A percentile compares a stretch with the other conserved stretches of the same genome.
These are phyloP conservation scores for Otolemur crassicaudatus DNA, from an alignment of 2,797 vertebrate genomes.

Conservation along the genomic window DNA sequence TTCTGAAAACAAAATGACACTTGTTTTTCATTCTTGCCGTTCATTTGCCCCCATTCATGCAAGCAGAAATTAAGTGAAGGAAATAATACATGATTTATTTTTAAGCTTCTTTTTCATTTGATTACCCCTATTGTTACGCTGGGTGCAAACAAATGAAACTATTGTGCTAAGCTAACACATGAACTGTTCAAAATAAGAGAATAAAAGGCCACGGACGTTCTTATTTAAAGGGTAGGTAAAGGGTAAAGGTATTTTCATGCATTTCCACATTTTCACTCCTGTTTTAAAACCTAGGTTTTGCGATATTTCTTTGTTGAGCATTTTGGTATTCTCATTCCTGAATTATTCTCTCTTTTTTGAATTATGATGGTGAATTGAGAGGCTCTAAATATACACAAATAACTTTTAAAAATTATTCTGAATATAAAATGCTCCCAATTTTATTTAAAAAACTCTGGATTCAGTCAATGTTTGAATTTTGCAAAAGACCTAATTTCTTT, in stretches of 20 bases:
- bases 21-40: slow-evolving; percentile 43
- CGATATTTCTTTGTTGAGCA: slow-evolving; percentile 20
- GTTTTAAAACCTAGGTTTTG: slow-evolving; percentile 38
- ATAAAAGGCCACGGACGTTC: background rate
- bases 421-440: slow-evolving; percentile 35
- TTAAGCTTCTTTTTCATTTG: slow-evolving; percentile 83
- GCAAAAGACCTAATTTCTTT: slow-evolving; percentile 35
- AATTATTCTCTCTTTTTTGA: slow-evolving; percentile 43
- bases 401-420: slow-evolving; percentile 33
- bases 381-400: slow-evolving; percentile 43
- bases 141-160: slow-evolving; percentile 71
- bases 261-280: background rate
- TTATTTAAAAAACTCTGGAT: slow-evolving; percentile 48
- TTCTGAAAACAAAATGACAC: slow-evolving; percentile 37
- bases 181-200: slow-evolving; percentile 71
- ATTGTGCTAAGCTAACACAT: background rate
- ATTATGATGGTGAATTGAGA: slow-evolving; percentile 36
- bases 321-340: slow-evolving; percentile 48
- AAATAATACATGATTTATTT: slow-evolving; percentile 80
- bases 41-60: slow-evolving; percentile 75
- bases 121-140: slow-evolving; percentile 73
- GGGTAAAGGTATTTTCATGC: slow-evolving; percentile 3
- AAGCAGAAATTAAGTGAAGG: slow-evolving; percentile 77
- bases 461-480: slow-evolving; percentile 40
- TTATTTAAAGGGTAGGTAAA: background rate